Evolutionary conservation across 2,888 invertebrate species (phyloP), one percentile per base, ranked within the genome.

Genomic region (Scaptomyza flava): DNA sequence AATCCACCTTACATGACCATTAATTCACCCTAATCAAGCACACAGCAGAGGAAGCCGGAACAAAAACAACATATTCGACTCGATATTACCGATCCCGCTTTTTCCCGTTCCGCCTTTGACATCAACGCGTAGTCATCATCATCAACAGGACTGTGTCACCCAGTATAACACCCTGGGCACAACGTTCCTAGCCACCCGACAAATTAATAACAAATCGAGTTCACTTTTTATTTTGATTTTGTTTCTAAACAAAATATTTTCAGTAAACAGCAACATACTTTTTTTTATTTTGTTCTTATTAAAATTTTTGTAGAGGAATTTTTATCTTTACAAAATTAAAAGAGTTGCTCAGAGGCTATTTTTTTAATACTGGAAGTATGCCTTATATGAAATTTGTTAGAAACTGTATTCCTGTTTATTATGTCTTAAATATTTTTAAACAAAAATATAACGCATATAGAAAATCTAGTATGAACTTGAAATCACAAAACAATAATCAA

Each of bases 1-100:
- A 90, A 91, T 90, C 89, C 89, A 90, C 86, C 91, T 90, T 90
- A 90, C 90, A 91, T 89, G 91, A 90, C 90, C 91, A 91, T 91
- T 91, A 91, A 91, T 91, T 89, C 90, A 91, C 91, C 90, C 91
- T 90, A 91, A 90, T 91, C 90, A 90, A 90, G 82, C 45, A 27
- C 43, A 41, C n/a, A 43, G 45, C 20, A 52, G 31, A 23, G 36
- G 53, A 20, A 41, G 47, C 45, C 46, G 41, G 9, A 47, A 23
- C 52, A 42, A 48, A 7, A 27, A 47, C 41, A 45, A 56, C 41
- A 48, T 52, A 43, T 47, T 52, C 52, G 62, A 6, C 46, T 45
- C 41, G 41, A 33, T 54, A 12, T 20, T 42, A 36, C 69, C 46
- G 46, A 9, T 53, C 6, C 45, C 68, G 17, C 41, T 17, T 9